Conservation (phyloP, 2,888 invertebrate species). For the Leucania comma region DNA sequence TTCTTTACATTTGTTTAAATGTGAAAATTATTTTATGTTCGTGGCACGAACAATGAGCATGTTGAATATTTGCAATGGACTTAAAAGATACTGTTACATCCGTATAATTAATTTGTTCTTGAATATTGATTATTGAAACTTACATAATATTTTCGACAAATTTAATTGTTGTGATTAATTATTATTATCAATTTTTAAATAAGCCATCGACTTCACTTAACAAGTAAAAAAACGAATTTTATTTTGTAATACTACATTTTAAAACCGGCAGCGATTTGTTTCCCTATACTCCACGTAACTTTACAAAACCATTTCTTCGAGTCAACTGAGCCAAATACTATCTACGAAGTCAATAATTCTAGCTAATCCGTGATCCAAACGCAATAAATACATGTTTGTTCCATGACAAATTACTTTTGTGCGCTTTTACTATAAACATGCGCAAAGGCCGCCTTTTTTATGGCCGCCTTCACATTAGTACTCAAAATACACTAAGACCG, state of each 20-base stretch:
- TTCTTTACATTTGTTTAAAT: slow-evolving; percentile 18
- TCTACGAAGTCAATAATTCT: background rate
- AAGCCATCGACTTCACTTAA: background rate
- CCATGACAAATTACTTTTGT: slow-evolving; percentile 17
- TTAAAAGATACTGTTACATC: background rate
- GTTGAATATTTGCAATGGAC: slow-evolving; percentile 12
- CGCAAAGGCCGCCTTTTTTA: background rate
- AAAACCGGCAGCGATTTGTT: slow-evolving; percentile 1
- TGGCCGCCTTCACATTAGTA: slow-evolving; percentile 6
- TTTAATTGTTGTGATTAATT: too few species aligned
- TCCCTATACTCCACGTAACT: background rate
- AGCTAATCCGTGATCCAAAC: background rate
- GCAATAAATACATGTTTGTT: background rate
- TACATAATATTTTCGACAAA: background rate
- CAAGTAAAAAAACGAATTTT: background rate
- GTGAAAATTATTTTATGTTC: background rate
- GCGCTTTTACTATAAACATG: slow-evolving; percentile 24
- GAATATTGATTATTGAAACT: background rate
- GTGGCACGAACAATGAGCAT: background rate
- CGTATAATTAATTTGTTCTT: background rate
- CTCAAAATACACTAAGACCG: background rate
- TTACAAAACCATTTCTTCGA: background rate
- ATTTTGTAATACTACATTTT: background rate
- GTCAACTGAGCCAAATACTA: slow-evolving; percentile 3
- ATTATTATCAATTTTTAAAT: background rate